phyloP scores from a whole-genome alignment of 2,888 invertebrate species.

The Ditylenchus weischeri region DNA sequence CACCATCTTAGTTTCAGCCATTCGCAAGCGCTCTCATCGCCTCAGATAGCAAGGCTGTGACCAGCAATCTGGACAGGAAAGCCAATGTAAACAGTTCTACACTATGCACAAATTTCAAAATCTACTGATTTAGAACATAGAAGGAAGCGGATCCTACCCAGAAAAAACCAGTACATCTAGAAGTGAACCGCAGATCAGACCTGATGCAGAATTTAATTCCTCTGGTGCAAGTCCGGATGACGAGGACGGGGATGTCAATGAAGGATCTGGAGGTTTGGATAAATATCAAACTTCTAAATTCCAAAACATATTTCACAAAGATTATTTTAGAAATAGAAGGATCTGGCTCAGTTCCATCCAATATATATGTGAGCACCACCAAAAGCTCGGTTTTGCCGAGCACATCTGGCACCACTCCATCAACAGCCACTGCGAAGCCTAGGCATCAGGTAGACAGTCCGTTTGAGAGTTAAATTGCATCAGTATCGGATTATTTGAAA shows the following conservation, averaged over 20 bases:
- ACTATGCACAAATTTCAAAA: neutral
- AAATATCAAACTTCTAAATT: neutral
- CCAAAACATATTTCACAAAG: neutral
- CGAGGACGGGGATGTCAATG: conserved; percentile 33
- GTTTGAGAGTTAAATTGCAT: too few relatives aligned
- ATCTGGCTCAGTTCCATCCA: conserved; percentile 20
- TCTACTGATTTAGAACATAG: conserved; percentile 17
- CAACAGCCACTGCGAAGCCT: conserved; percentile 14
- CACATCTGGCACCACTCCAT: conserved; percentile 21
- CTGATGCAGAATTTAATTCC: conserved; percentile 25
- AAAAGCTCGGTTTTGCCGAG: neutral
- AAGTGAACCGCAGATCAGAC: neutral
- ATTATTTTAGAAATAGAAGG: conserved; percentile 23
- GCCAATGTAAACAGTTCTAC: neutral
- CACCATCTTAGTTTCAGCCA: neutral
- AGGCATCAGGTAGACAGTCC: neutral
- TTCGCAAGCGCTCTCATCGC: neutral
- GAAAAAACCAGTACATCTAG: neutral
- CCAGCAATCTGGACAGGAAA: neutral
- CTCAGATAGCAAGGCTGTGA: neutral
- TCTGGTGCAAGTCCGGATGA: conserved; percentile 29
- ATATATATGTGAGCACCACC: neutral
- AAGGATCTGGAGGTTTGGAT: conserved; percentile 16
- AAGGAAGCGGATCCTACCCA: conserved; percentile 28
- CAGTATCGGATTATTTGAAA: too few relatives aligned